Conservation (phyloP, 2,888 invertebrate species). For the Spatulosminthurus flaviceps region DNA sequence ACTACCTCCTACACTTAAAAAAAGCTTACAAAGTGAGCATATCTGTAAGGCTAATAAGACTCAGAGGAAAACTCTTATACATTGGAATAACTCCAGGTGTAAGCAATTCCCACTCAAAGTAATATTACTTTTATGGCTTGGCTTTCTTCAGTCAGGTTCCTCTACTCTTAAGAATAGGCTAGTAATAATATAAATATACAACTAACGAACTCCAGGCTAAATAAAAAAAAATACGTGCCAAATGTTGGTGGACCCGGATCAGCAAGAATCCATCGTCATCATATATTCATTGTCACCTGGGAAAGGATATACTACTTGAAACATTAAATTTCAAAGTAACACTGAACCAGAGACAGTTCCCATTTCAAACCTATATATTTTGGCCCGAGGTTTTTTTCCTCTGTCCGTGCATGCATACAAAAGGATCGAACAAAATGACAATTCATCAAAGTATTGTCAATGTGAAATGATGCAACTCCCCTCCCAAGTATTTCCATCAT, state of each 20-base stretch:
- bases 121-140: slow-evolving; percentile 4
- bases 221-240: slow-evolving; percentile 52
- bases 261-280: slow-evolving; percentile 28
- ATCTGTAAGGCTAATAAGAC: neutral
- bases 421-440: slow-evolving; percentile 49
- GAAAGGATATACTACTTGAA: too few species aligned
- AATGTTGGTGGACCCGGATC: slow-evolving; percentile 50
- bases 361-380: too few species aligned
- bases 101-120: slow-evolving; percentile 5
- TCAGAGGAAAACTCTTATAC: neutral
- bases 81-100: slow-evolving; percentile 1
- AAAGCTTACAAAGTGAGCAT: too few species aligned
- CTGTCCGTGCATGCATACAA: neutral
- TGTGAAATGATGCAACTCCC: slow-evolving; percentile 28
- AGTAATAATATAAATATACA: too few species aligned
- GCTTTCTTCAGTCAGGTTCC: neutral
- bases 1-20: slow-evolving; percentile 11
- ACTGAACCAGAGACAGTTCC: too few species aligned
- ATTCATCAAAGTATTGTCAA: slow-evolving; percentile 62
- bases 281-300: slow-evolving; percentile 25
- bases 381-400: neutral
- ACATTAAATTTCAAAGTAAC: too few species aligned
- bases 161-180: neutral
- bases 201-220: slow-evolving; percentile 7
- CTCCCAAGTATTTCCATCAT: neutral